phyloP scores from a whole-genome alignment of 1,140 invertebrate genomes.

The Brachionus koreanus region DNA sequence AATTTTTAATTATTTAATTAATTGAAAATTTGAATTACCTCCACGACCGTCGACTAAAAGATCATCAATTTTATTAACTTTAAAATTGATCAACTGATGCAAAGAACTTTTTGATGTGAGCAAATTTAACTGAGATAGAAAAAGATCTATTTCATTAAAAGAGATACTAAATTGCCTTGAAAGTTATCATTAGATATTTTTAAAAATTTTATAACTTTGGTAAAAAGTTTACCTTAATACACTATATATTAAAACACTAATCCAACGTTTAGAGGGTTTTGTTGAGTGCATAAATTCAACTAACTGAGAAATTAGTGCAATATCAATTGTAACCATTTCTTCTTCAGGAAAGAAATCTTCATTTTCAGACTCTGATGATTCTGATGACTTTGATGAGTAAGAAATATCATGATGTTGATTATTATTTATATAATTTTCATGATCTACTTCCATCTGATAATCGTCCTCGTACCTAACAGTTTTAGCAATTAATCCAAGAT shows the following conservation, averaged over 20 bases:
- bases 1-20: too few species aligned
- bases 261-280: background rate
- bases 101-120: background rate
- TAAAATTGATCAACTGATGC: background rate
- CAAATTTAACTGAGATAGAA: background rate
- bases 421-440: too few species aligned
- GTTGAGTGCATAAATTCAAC: background rate
- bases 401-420: too few species aligned
- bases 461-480: too few species aligned
- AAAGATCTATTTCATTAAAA: background rate
- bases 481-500: too few species aligned
- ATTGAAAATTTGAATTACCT: too few species aligned
- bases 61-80: background rate
- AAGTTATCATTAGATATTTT: background rate
- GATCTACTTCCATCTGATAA: too few species aligned
- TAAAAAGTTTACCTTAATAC: background rate
- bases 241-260: background rate
- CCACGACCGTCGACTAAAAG: too few species aligned
- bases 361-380: background rate
- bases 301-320: background rate
- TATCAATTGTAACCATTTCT: background rate
- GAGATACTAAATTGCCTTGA: background rate
- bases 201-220: background rate
- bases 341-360: too few species aligned
- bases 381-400: too few species aligned